Conservation (phyloP, 2,113 vertebrate genomes). For the Entelurus aequoreus region DNA sequence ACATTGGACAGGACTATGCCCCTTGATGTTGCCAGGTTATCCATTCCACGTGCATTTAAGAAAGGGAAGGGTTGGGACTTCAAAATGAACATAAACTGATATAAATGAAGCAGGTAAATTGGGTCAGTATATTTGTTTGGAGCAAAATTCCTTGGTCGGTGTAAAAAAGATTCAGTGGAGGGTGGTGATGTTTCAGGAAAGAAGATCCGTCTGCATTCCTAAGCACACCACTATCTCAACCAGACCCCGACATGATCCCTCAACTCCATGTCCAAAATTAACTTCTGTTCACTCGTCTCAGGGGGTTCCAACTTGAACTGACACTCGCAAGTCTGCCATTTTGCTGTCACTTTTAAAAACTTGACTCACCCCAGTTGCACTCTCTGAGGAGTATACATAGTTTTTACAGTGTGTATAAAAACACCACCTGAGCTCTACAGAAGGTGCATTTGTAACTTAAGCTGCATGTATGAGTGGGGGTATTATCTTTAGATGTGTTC, state of each 20-base stretch:
- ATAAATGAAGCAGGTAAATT: neutral
- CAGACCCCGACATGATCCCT: conserved; percentile 21
- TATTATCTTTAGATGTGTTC: conserved; percentile 25
- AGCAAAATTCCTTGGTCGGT: conserved; percentile 10
- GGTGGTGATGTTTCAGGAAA: conserved; percentile 6
- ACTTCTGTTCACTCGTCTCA: conserved; percentile 11
- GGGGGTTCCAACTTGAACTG: neutral
- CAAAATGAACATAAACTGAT: conserved; percentile 23
- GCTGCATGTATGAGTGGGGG: neutral
- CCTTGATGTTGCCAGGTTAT: conserved; percentile 27
- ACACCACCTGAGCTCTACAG: neutral
- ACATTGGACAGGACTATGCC: conserved; percentile 38
- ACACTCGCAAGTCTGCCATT: neutral
- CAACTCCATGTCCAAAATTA: conserved; percentile 39
- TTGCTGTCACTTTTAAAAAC: neutral
- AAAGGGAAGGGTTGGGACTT: neutral
- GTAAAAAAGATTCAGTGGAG: neutral
- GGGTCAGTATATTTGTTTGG: conserved; percentile 19
- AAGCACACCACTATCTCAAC: conserved; percentile 33
- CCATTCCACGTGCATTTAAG: conserved; percentile 11
- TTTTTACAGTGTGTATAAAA: neutral
- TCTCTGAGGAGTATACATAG: neutral
- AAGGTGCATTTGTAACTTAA: neutral
- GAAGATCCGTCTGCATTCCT: conserved; percentile 27
- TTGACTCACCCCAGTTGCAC: neutral